These are phyloP conservation scores for Zaprionus kolodkinae DNA, from an alignment of 1,140 invertebrate species.

Conservation along the genomic window DNA sequence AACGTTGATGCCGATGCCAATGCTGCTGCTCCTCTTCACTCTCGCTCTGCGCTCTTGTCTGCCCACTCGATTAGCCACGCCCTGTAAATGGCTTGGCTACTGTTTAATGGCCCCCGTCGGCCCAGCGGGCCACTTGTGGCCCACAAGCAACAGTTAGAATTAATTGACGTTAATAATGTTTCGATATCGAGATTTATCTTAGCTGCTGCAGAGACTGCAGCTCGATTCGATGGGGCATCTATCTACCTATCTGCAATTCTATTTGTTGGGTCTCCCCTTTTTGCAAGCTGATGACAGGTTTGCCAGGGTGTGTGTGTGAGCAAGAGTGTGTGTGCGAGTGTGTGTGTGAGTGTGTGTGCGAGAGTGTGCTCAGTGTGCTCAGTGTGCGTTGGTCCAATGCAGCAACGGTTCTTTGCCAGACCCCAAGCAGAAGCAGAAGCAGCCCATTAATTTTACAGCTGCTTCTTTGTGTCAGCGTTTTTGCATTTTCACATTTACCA, in stretches of 20 bases:
- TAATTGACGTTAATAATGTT: conserved; percentile 81
- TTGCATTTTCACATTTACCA: conserved; percentile 32
- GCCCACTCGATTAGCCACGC: conserved; percentile 23
- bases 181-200: conserved; percentile 72
- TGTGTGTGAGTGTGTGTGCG: conserved; percentile 1
- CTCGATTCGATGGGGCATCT: conserved; percentile 34
- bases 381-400: conserved; percentile 39
- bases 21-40: conserved; percentile 21
- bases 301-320: conserved; percentile 2
- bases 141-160: conserved; percentile 69
- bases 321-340: background rate
- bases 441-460: conserved; percentile 46
- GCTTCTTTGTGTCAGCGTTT: conserved; percentile 45
- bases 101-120: conserved; percentile 56
- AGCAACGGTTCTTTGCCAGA: conserved; percentile 42
- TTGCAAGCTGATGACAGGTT: conserved; percentile 36
- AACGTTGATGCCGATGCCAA: background rate
- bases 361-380: background rate
- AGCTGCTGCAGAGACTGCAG: conserved; percentile 22
- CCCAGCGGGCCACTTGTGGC: conserved; percentile 46
- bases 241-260: conserved; percentile 28
- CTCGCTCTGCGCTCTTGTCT: conserved; percentile 26
- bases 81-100: conserved; percentile 35
- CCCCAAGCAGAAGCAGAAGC: conserved; percentile 28
- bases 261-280: conserved; percentile 30